These are phyloP conservation scores for Ctenicera cuprea DNA, from an alignment of 2,888 invertebrate species.

Conservation along the genomic window DNA sequence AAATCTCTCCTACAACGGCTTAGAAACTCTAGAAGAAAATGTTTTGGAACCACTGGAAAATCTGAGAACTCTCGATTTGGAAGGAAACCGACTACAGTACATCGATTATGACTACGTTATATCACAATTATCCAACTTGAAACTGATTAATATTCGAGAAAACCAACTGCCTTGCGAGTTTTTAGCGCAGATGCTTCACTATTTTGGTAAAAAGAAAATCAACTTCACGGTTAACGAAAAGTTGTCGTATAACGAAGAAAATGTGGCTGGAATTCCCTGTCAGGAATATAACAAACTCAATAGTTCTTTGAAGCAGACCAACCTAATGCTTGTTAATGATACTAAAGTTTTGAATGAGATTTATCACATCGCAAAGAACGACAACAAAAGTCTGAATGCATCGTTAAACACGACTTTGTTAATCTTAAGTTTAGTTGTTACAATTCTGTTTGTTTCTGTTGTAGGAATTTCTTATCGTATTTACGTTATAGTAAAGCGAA, in stretches of 20 bases:
- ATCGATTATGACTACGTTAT: constrained; percentile 66
- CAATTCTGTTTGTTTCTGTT: constrained; percentile 36
- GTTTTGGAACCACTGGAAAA: constrained; percentile 62
- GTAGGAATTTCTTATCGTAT: constrained; percentile 58
- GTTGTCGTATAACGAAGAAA: constrained; percentile 64
- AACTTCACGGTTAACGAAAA: constrained; percentile 65
- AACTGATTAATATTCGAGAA: constrained; percentile 65
- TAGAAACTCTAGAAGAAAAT: constrained; percentile 62
- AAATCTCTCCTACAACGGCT: constrained; percentile 66
- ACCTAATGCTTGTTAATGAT: constrained; percentile 49
- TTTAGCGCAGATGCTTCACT: constrained; percentile 65
- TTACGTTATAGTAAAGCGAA: constrained; percentile 62
- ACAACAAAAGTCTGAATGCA: constrained; percentile 28
- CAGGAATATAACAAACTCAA: constrained; percentile 54
- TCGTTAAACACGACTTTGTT: constrained; percentile 37
- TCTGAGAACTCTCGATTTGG: constrained; percentile 65
- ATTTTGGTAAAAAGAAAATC: constrained; percentile 62
- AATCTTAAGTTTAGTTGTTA: constrained; percentile 44
- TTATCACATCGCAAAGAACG: constrained; percentile 49
- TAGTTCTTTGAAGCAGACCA: constrained; percentile 43
- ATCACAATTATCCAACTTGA: constrained; percentile 63
- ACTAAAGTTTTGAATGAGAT: constrained; percentile 52
- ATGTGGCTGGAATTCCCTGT: constrained; percentile 69
- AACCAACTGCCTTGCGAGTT: constrained; percentile 67
- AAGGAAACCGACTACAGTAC: constrained; percentile 64